Percentiles rank a stretch among this genome's conserved stretches.
Conservation (phyloP, 1,140 invertebrate species). For the Sycobia sp. region DNA sequence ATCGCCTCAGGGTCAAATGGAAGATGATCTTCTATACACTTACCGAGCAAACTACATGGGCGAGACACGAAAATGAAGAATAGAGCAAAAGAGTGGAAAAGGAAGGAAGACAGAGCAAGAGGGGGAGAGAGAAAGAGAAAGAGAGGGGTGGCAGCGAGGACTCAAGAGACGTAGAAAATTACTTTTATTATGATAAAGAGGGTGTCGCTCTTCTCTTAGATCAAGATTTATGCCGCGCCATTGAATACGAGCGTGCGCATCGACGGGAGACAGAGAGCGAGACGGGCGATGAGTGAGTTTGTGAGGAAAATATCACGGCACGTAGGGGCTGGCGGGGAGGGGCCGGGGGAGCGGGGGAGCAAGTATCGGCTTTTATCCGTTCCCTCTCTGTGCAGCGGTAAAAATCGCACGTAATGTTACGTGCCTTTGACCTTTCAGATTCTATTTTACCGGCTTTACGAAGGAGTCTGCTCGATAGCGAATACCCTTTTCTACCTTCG, state of each 20-base stretch:
- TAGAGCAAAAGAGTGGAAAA: neutral
- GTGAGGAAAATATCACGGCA: too few relatives aligned
- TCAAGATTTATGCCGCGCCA: constrained; percentile 11
- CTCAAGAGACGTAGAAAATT: constrained; percentile 11
- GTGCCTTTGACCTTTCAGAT: constrained; percentile 1
- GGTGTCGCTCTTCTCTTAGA: neutral
- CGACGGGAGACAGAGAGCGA: neutral
- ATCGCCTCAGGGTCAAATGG: constrained; percentile 20
- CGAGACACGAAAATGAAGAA: too few relatives aligned
- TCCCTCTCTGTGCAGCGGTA: neutral
- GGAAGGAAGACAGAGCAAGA: too few relatives aligned
- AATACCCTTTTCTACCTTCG: too few relatives aligned
- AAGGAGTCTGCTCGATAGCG: neutral
- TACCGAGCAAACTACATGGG: too few relatives aligned
- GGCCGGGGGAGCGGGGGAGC: neutral
- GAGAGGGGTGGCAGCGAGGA: neutral
- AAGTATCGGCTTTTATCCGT: neutral
- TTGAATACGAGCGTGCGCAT: constrained; percentile 11
- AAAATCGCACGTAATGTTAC: constrained; percentile 1
- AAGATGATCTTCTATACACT: constrained; percentile 25
- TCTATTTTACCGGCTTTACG: neutral
- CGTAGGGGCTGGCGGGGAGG: too few relatives aligned
- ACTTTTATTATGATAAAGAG: constrained; percentile 34
- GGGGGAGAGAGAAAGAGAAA: neutral
- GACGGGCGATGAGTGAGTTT: too few relatives aligned